These are phyloP conservation scores for Buathra laborator DNA, from an alignment of 2,888 invertebrate genomes.

Conservation along the genomic window DNA sequence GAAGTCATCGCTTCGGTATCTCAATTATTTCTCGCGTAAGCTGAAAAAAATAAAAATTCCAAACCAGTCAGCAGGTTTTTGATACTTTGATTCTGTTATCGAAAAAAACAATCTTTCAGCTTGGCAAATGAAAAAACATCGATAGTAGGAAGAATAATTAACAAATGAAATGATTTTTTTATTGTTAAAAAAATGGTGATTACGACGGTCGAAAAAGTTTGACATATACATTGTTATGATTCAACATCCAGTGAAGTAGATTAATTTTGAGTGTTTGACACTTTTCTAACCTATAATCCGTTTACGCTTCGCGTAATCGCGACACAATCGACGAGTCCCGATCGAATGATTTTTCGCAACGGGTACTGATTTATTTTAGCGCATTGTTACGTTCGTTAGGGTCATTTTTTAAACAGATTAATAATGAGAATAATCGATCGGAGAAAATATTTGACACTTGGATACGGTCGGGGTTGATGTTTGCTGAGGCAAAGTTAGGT, in stretches of 20 bases:
- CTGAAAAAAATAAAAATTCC: conserved; percentile 18
- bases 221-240: neutral
- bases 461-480: neutral
- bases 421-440: neutral
- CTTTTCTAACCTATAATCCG: conserved; percentile 56
- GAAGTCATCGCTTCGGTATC: conserved; percentile 89
- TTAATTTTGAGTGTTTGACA: conserved; percentile 30
- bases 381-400: neutral
- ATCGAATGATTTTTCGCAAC: neutral
- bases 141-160: neutral
- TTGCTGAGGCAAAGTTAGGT: neutral
- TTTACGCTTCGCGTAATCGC: neutral
- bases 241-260: neutral
- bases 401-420: neutral
- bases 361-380: neutral
- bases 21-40: conserved; percentile 2
- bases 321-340: neutral
- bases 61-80: neutral
- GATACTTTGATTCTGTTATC: neutral
- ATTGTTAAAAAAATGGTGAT: neutral
- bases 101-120: neutral
- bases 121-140: neutral
- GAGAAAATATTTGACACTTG: neutral
- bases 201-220: neutral
- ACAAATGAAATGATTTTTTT: neutral